Conservation (phyloP, 2,113 vertebrate species). For the Cyprinodon variegatus region DNA sequence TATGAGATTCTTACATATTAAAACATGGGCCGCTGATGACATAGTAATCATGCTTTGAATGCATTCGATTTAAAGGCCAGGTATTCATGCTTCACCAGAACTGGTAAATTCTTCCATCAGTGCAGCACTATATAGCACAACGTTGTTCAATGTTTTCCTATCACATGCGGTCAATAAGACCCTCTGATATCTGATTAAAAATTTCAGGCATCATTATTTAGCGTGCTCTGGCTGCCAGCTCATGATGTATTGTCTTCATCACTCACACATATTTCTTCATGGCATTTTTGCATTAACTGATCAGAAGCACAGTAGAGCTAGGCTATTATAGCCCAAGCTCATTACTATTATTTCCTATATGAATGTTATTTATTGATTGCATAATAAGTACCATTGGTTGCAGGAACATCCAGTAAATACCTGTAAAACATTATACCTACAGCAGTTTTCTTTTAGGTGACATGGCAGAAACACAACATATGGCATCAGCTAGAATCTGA, state of each 20-base stretch:
- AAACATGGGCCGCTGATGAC: slow-evolving; percentile 38
- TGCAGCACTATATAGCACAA: slow-evolving; percentile 13
- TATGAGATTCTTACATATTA: slow-evolving; percentile 63
- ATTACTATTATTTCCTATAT: neutral
- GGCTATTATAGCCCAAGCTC: slow-evolving; percentile 1
- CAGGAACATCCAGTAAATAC: neutral
- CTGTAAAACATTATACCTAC: neutral
- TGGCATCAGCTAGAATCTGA: slow-evolving; percentile 5
- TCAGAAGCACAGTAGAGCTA: neutral
- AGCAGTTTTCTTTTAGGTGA: neutral
- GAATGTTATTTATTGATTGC: neutral
- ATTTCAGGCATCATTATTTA: slow-evolving; percentile 44
- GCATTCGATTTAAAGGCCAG: slow-evolving; percentile 31
- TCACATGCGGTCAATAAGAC: slow-evolving; percentile 39
- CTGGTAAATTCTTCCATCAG: slow-evolving; percentile 13
- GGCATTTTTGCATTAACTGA: slow-evolving; percentile 16
- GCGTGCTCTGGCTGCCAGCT: slow-evolving; percentile 27
- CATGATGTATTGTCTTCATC: slow-evolving; percentile 20
- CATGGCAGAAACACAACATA: neutral
- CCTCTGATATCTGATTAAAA: slow-evolving; percentile 19
- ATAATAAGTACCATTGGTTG: neutral
- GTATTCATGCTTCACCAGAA: slow-evolving; percentile 11
- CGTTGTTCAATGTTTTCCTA: slow-evolving; percentile 16
- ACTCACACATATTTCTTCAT: slow-evolving; percentile 8
- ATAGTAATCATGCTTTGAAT: slow-evolving; percentile 35